phyloP scores from a whole-genome alignment of 2,113 vertebrate genomes.

The Charina bottae region DNA sequence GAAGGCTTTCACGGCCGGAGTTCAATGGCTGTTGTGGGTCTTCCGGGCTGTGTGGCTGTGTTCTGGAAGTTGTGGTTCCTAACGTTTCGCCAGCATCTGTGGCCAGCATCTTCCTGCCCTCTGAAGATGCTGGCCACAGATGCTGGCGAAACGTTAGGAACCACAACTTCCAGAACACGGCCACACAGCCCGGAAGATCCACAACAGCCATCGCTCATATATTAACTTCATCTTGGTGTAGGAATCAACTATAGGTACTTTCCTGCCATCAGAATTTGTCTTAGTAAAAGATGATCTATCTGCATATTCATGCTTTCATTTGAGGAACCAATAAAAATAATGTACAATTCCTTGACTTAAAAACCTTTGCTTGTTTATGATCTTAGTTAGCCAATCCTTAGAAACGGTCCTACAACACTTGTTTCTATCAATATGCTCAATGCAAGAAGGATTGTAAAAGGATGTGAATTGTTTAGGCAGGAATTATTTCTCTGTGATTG shows the following conservation, averaged over 20 bases:
- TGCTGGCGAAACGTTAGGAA: too few relatives aligned
- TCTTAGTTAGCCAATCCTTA: conserved; percentile 10
- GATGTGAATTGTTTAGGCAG: neutral
- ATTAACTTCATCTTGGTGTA: conserved; percentile 24
- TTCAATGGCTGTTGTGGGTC: too few relatives aligned
- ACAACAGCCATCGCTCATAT: too few relatives aligned
- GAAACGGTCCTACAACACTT: neutral
- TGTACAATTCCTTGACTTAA: neutral
- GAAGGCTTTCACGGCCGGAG: too few relatives aligned
- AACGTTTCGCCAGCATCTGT: too few relatives aligned
- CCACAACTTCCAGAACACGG: too few relatives aligned
- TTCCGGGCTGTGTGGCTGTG: too few relatives aligned
- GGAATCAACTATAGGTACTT: neutral
- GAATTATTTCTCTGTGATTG: neutral
- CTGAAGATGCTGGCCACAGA: too few relatives aligned
- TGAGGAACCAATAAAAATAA: neutral
- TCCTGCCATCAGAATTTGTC: conserved; percentile 9
- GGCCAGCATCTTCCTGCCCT: too few relatives aligned
- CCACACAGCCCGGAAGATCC: too few relatives aligned
- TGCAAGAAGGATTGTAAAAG: conserved; percentile 22
- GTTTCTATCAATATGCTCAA: neutral
- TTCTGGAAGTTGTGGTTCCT: too few relatives aligned
- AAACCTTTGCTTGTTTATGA: conserved; percentile 4
- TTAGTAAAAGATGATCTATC: neutral
- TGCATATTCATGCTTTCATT: conserved; percentile 4